Conservation (phyloP, 2,888 invertebrate species). For the Exocentrus adspersus region DNA sequence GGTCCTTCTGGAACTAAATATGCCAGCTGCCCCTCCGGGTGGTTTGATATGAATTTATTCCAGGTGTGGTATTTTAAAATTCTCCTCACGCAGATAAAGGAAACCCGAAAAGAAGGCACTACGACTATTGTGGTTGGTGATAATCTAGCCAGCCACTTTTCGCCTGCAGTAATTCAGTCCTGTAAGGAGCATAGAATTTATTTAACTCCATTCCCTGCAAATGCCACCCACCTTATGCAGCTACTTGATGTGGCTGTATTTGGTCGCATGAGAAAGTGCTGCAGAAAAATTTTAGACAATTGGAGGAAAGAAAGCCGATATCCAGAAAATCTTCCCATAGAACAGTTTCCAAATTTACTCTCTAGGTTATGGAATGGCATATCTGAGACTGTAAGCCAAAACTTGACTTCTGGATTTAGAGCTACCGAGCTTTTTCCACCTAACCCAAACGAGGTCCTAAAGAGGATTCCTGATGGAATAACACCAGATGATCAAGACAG, state of each 20-base stretch:
- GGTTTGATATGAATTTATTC: constrained; percentile 2
- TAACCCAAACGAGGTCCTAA: not conserved
- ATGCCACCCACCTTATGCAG: constrained; percentile 39
- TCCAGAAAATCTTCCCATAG: constrained; percentile 32
- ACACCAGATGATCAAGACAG: too few relatives aligned
- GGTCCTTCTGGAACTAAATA: constrained; percentile 5
- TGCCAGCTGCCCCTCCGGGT: not conserved
- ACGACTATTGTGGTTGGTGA: constrained; percentile 50
- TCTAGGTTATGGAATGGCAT: constrained; percentile 25
- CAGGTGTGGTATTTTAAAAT: constrained; percentile 5
- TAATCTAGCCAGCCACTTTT: constrained; percentile 43
- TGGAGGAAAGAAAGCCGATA: constrained; percentile 35
- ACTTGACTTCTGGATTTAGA: constrained; percentile 38
- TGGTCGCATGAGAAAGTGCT: constrained; percentile 31
- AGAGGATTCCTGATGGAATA: constrained; percentile 3
- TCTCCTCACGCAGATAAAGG: not conserved
- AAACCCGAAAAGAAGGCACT: not conserved
- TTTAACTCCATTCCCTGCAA: constrained; percentile 31
- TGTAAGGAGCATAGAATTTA: constrained; percentile 29
- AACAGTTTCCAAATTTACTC: constrained; percentile 34
- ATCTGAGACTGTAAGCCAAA: constrained; percentile 22
- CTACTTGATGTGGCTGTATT: constrained; percentile 36
- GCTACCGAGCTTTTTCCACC: constrained; percentile 29
- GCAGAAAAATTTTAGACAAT: constrained; percentile 32
- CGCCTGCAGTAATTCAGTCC: constrained; percentile 38